Percentiles rank a stretch among this genome's conserved stretches.
These are phyloP conservation scores for Acrobasis suavella DNA, from an alignment of 2,888 invertebrate genomes.

Conservation along the genomic window DNA sequence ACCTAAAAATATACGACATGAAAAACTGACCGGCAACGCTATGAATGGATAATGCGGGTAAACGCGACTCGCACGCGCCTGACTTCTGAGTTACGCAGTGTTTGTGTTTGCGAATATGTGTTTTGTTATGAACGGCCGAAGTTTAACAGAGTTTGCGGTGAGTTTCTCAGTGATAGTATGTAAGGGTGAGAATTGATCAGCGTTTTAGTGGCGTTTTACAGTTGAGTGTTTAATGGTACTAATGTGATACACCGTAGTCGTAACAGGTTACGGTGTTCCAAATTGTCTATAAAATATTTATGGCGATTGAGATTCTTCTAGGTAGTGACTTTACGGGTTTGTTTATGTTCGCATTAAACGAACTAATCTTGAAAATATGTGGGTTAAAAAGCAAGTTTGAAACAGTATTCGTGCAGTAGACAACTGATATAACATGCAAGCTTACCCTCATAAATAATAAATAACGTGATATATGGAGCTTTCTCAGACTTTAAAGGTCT, in stretches of 20 bases:
- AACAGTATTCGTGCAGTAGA: too few species aligned
- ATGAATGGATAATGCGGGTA: constrained; percentile 47
- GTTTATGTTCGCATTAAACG: constrained; percentile 10
- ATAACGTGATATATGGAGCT: too few species aligned
- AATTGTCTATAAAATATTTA: constrained; percentile 23
- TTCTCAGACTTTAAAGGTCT: too few species aligned
- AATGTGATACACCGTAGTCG: constrained; percentile 11
- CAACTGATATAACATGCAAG: too few species aligned
- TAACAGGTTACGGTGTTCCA: constrained; percentile 8
- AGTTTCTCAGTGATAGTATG: constrained; percentile 41
- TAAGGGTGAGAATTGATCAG: constrained; percentile 17
- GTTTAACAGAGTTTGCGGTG: constrained; percentile 62
- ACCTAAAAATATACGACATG: constrained; percentile 45
- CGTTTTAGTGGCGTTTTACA: constrained; percentile 4
- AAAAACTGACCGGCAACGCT: constrained; percentile 38
- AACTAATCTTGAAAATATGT: background rate
- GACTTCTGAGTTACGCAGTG: constrained; percentile 40
- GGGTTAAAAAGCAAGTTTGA: background rate
- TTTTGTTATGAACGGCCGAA: constrained; percentile 59
- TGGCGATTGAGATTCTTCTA: constrained; percentile 4
- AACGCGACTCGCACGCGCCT: constrained; percentile 31
- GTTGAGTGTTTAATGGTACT: constrained; percentile 29
- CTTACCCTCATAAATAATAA: too few species aligned
- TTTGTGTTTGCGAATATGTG: constrained; percentile 63
- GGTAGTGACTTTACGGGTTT: constrained; percentile 1